These are phyloP conservation scores for Ellobius talpinus DNA, from an alignment of 2,113 vertebrate genomes.

Conservation along the genomic window DNA sequence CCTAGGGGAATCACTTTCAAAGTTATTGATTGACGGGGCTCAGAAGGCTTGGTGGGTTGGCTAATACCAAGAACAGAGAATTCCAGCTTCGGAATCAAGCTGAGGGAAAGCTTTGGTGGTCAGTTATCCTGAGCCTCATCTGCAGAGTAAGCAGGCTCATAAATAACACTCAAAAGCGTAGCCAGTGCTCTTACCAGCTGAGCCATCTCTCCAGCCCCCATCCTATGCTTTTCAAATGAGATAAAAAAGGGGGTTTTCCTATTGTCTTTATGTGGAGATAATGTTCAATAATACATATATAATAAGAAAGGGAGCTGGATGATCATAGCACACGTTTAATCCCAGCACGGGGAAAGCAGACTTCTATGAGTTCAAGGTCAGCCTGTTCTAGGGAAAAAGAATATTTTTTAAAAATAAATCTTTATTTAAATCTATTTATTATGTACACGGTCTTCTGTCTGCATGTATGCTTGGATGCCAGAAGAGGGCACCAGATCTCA, in stretches of 20 bases:
- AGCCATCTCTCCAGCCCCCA: too few relatives aligned
- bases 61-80: background rate
- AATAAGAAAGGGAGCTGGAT: background rate
- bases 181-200: too few relatives aligned
- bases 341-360: background rate
- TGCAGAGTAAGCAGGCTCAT: background rate
- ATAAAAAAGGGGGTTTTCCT: background rate
- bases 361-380: background rate
- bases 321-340: too few relatives aligned
- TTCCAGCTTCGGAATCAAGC: background rate
- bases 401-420: too few relatives aligned
- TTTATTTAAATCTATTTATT: too few relatives aligned
- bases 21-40: background rate
- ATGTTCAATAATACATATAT: background rate
- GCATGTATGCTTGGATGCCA: too few relatives aligned
- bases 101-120: background rate
- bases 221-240: background rate
- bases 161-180: background rate
- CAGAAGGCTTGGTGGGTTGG: background rate
- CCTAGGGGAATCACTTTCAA: background rate
- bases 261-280: background rate
- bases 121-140: background rate
- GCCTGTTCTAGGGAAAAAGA: background rate
- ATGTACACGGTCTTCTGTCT: too few relatives aligned
- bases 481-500: too few relatives aligned